Percentiles rank a stretch among this genome's conserved stretches.
phyloP scores from a whole-genome alignment of 2,797 vertebrate genomes.

The Mareca strepera region DNA sequence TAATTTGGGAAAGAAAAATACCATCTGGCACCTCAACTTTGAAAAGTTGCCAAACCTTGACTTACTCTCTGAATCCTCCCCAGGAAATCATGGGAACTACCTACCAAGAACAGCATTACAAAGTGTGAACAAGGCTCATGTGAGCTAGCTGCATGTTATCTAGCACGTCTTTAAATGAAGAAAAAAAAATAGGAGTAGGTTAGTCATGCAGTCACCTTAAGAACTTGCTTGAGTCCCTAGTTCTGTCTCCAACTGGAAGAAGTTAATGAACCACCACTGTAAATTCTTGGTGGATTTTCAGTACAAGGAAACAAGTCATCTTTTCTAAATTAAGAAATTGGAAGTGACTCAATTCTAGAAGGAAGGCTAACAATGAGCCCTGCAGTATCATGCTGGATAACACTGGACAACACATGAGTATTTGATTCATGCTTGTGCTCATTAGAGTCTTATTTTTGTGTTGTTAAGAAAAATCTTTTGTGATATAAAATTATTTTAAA shows the following conservation, averaged over 20 bases:
- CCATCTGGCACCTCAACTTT: constrained; percentile 72
- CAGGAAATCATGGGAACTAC: constrained; percentile 66
- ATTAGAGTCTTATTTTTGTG: neutral
- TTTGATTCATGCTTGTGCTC: constrained; percentile 15
- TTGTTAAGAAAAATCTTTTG: neutral
- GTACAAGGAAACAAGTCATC: neutral
- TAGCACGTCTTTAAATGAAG: constrained; percentile 3
- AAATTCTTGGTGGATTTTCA: constrained; percentile 9
- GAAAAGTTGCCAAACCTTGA: constrained; percentile 71
- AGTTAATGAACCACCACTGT: neutral
- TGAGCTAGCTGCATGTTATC: constrained; percentile 28
- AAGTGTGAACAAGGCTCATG: constrained; percentile 59
- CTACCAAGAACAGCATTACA: constrained; percentile 58
- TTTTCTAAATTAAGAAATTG: constrained; percentile 45
- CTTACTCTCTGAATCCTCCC: constrained; percentile 61
- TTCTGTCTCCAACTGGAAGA: neutral
- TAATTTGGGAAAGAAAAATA: constrained; percentile 75
- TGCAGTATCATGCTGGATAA: neutral
- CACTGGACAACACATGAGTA: neutral
- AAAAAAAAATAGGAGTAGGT: neutral
- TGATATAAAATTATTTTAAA: constrained; percentile 7
- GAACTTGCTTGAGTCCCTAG: neutral
- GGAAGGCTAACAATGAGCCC: neutral
- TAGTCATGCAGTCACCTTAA: neutral
- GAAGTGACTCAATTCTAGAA: constrained; percentile 28